These are phyloP conservation scores for Chaetodon auriga DNA, from an alignment of 2,113 vertebrate species.

Conservation along the genomic window DNA sequence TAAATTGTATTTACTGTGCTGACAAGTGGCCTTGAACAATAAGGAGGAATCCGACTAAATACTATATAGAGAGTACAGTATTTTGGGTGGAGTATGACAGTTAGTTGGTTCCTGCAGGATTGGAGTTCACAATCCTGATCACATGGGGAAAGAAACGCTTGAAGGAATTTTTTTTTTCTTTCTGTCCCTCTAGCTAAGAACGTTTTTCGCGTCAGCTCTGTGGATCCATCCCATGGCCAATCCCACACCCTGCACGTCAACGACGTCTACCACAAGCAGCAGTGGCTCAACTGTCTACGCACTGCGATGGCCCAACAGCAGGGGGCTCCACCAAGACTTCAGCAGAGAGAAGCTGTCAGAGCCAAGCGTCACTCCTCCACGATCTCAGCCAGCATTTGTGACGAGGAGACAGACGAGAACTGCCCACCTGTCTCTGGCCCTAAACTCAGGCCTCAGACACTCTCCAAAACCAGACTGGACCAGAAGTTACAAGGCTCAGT, in stretches of 20 bases:
- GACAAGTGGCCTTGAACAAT: too few species aligned
- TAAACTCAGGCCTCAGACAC: constrained; percentile 70
- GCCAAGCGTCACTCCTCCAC: constrained; percentile 50
- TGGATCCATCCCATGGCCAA: constrained; percentile 87
- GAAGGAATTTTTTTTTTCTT: not conserved
- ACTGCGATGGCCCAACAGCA: constrained; percentile 81
- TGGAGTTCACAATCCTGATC: not conserved
- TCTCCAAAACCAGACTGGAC: constrained; percentile 74
- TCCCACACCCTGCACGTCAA: constrained; percentile 94
- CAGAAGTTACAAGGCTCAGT: constrained; percentile 62
- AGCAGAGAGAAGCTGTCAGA: constrained; percentile 11
- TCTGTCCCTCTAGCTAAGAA: constrained; percentile 89
- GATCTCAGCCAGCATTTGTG: constrained; percentile 19
- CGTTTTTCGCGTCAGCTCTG: constrained; percentile 92
- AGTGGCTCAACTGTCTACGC: constrained; percentile 95
- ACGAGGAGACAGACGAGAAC: constrained; percentile 68
- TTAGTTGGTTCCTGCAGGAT: too few species aligned
- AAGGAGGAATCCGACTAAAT: not conserved
- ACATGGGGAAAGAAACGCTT: not conserved
- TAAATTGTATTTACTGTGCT: too few species aligned
- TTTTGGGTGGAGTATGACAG: not conserved
- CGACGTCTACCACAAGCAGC: constrained; percentile 97
- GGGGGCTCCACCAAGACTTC: constrained; percentile 23
- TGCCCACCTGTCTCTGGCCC: constrained; percentile 54
- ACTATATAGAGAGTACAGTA: not conserved